These are phyloP conservation scores for Sarcophaga peregrina DNA, from an alignment of 1,140 invertebrate genomes.

Conservation along the genomic window DNA sequence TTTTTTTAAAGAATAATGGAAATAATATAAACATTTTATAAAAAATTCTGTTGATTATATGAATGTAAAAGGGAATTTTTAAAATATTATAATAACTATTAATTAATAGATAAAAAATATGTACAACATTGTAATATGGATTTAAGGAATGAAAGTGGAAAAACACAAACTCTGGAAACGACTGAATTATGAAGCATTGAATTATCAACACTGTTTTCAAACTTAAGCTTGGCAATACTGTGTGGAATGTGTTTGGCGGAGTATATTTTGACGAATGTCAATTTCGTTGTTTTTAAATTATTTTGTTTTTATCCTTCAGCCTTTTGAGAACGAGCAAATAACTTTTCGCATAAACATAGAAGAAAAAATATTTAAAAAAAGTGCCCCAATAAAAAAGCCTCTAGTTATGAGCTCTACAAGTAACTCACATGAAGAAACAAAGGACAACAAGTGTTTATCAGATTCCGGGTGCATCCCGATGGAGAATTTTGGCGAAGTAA, in stretches of 20 bases:
- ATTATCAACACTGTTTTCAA: too few species aligned
- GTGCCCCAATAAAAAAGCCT: background rate
- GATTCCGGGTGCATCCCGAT: background rate
- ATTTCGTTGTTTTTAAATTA: slow-evolving; percentile 11
- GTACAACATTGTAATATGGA: too few species aligned
- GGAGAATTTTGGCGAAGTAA: slow-evolving; percentile 6
- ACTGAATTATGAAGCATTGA: too few species aligned
- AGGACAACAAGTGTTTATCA: background rate
- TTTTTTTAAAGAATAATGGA: too few species aligned
- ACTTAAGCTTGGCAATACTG: slow-evolving; percentile 11
- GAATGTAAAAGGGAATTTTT: too few species aligned
- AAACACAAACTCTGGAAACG: too few species aligned
- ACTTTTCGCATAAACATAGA: background rate
- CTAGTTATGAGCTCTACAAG: background rate
- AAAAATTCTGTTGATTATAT: too few species aligned
- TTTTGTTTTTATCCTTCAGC: background rate
- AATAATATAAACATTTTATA: too few species aligned
- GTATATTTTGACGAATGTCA: background rate
- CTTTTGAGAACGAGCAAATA: background rate
- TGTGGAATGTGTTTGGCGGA: slow-evolving; percentile 30
- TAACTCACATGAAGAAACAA: background rate
- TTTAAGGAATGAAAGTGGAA: too few species aligned
- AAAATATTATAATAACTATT: too few species aligned
- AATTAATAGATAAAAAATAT: too few species aligned
- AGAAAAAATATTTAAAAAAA: background rate